Percentiles rank a stretch among this genome's conserved stretches.
phyloP scores from a whole-genome alignment of 2,113 vertebrate genomes.

The Prinia subflava region DNA sequence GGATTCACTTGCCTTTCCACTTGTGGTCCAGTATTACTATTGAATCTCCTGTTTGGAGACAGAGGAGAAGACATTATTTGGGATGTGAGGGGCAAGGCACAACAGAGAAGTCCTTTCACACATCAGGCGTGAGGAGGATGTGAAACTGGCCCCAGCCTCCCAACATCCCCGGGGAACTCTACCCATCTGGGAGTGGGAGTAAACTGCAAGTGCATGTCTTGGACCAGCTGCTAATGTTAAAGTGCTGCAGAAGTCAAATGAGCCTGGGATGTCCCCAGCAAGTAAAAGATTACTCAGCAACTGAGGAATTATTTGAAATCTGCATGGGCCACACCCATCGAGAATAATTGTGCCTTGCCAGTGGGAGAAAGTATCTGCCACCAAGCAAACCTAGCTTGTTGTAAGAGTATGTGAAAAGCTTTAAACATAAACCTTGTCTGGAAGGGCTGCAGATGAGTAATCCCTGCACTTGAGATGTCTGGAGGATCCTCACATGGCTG shows the following conservation, averaged over 20 bases:
- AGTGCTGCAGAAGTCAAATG: not conserved
- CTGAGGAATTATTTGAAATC: not conserved
- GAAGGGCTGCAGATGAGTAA: not conserved
- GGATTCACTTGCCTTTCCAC: constrained; percentile 60
- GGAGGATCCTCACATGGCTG: not conserved
- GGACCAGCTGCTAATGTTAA: not conserved
- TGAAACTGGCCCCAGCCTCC: not conserved
- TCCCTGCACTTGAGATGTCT: not conserved
- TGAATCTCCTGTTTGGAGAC: constrained; percentile 60
- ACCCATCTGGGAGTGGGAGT: not conserved
- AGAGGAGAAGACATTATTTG: not conserved
- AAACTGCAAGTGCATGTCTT: not conserved
- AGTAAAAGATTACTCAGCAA: not conserved
- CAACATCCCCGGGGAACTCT: not conserved
- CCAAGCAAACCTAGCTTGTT: not conserved
- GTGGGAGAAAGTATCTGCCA: not conserved
- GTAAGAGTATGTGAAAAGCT: not conserved
- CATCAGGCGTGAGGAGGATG: not conserved
- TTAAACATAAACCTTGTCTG: not conserved
- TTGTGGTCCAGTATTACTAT: constrained; percentile 44
- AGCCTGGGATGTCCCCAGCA: not conserved
- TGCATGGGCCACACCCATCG: not conserved
- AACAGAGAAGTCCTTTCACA: not conserved
- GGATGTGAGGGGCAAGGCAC: not conserved
- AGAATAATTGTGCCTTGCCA: not conserved